Base-by-base conservation (phyloP, 2,888 invertebrate species). In the Metalampra italica region DNA sequence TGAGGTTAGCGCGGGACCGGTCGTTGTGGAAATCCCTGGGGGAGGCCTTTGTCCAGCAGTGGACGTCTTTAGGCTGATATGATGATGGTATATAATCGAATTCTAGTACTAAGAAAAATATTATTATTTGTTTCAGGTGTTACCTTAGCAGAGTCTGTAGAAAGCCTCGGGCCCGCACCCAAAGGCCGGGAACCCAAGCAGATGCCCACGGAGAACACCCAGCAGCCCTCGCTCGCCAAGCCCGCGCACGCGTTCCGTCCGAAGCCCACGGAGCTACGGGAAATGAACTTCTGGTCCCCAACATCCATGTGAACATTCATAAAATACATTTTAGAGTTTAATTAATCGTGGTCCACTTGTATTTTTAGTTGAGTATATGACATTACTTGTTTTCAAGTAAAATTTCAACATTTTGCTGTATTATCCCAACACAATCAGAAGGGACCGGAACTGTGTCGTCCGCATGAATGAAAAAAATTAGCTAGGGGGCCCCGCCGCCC, bases 211-310 rank as follows among this genome's bases (percentile, higher is more conserved):
- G 68, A 74, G 14, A 22, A 62, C 7, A 60, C 69, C 0, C 78
- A 75, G 15, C 80, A 66, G 52, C 72, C 78, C 22, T 87, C 79
- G 36, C 66, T 64, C 3, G 53, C 54, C 7, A 79, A 75, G 39
- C 62, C 75, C n/a, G 53, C 72, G 8, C 70, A 62, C 46, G 62
- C 54, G 54, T 82, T 56, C 78, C 64, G 70, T 65, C 82, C 66
- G 70, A 84, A 65, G 62, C 71, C 64, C 0, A 93, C 94, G 0
- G 94, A 95, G 69, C 82, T 95, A 11, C 81, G 95, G 42, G 95
- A 95, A 79, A 93, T 95, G 93, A 95, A 95, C 78, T 95, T 95
- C 82, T 95, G 94, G 94, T 94, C 95, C 7, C 95, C 95, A 0
- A 95, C 95, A 8, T 95, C 95, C 0, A 95, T 95, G 95, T 95